These are phyloP conservation scores for human DNA, from an alignment of 2,113 vertebrate species.

Conservation along the genomic window DNA sequence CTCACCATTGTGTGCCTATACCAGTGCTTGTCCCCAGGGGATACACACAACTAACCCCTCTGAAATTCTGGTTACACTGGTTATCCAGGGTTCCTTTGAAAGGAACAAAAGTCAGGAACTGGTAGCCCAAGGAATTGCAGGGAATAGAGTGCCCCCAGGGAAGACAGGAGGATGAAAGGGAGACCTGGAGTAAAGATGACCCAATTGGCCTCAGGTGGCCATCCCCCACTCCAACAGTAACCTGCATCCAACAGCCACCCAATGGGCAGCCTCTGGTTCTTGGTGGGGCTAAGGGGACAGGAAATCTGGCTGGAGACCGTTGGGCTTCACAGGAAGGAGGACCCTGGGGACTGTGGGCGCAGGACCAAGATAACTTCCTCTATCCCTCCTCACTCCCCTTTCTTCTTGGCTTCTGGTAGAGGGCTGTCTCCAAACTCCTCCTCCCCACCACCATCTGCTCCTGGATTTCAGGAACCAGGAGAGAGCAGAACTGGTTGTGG, in stretches of 20 bases:
- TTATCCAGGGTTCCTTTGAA: background rate
- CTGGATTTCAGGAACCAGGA: slow-evolving; percentile 47
- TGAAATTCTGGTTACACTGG: background rate
- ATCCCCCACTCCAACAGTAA: background rate
- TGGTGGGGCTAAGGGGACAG: slow-evolving; percentile 38
- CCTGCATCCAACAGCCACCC: background rate
- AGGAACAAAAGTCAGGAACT: background rate
- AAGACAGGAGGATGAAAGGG: background rate
- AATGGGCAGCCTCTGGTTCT: background rate
- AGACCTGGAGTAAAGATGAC: background rate
- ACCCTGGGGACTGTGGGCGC: background rate
- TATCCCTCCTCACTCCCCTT: background rate
- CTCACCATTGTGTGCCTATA: background rate
- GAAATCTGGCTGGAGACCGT: slow-evolving; percentile 73
- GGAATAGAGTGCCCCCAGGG: background rate
- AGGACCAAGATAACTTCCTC: slow-evolving; percentile 59
- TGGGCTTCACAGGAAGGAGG: slow-evolving; percentile 66
- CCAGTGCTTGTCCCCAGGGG: background rate
- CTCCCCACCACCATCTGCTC: background rate
- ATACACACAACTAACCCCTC: background rate
- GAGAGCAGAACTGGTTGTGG: slow-evolving; percentile 17
- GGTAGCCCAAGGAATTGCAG: background rate
- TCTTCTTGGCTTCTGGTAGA: background rate
- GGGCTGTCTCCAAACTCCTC: background rate
- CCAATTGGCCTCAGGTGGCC: background rate